These are phyloP conservation scores for Papilio elwesi DNA, from an alignment of 2,888 invertebrate species.

Conservation along the genomic window DNA sequence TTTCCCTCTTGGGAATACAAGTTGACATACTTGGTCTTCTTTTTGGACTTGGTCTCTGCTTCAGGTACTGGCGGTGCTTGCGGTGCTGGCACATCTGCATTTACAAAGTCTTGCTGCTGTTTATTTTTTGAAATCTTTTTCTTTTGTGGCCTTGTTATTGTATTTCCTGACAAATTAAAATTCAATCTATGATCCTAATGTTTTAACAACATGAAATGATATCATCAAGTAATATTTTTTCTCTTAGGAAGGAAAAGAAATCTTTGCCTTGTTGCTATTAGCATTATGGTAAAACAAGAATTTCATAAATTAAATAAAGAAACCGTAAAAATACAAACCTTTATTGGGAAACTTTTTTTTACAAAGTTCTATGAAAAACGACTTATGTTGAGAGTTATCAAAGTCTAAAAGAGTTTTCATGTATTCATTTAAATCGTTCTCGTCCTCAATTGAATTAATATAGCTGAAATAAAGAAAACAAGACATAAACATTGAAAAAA, in stretches of 20 bases:
- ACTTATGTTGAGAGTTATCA: constrained; percentile 65
- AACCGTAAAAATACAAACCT: neutral
- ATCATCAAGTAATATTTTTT: too few species aligned
- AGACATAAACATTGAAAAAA: neutral
- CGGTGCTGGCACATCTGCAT: constrained; percentile 48
- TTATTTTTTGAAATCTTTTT: constrained; percentile 75
- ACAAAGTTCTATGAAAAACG: constrained; percentile 28
- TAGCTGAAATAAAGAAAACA: constrained; percentile 83
- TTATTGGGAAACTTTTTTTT: constrained; percentile 35
- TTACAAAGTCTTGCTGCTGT: constrained; percentile 62
- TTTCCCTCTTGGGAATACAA: constrained; percentile 89
- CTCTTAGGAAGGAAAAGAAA: too few species aligned
- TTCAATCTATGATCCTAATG: too few species aligned
- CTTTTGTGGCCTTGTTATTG: constrained; percentile 65
- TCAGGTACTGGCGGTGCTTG: constrained; percentile 48
- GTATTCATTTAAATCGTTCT: constrained; percentile 90
- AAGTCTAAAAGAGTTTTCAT: constrained; percentile 89
- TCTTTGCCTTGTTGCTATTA: too few species aligned
- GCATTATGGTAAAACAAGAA: too few species aligned
- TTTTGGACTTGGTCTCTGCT: constrained; percentile 62
- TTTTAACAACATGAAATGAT: too few species aligned
- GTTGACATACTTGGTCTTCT: constrained; percentile 89
- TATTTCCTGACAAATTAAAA: constrained; percentile 49
- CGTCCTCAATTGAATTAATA: constrained; percentile 88
- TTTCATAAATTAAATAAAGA: too few species aligned